Conservation (phyloP, 2,113 vertebrate species). For the Zosterops borbonicus region DNA sequence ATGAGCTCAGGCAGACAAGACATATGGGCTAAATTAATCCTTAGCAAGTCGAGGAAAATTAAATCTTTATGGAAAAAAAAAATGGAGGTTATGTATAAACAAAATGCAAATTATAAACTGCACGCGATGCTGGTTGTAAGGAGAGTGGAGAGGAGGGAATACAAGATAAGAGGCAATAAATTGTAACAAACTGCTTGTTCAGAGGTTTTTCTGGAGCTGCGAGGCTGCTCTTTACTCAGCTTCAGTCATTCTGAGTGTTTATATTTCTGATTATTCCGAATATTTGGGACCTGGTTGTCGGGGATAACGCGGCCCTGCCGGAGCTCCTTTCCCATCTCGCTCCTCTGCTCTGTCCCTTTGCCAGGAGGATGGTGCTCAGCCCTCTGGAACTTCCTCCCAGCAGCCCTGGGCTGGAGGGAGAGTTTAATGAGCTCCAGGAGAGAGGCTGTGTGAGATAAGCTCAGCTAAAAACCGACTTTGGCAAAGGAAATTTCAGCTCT, state of each 20-base stretch:
- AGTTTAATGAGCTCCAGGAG: constrained; percentile 31
- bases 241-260: neutral
- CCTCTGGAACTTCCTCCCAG: constrained; percentile 6
- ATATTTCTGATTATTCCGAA: neutral
- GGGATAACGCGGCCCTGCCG: neutral
- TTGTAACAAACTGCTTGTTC: neutral
- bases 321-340: neutral
- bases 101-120: constrained; percentile 16
- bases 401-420: neutral
- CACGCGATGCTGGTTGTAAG: neutral
- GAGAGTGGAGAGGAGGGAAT: neutral
- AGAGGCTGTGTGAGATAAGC: neutral
- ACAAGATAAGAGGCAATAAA: neutral
- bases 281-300: neutral
- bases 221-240: neutral
- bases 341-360: neutral
- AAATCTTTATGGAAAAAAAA: constrained; percentile 62
- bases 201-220: neutral
- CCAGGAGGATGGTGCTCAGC: neutral
- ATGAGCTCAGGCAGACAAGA: constrained; percentile 35
- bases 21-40: constrained; percentile 66
- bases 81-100: constrained; percentile 6
- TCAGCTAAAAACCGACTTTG: neutral
- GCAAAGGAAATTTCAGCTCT: neutral
- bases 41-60: constrained; percentile 54